These are phyloP conservation scores for Takifugu bimaculatus DNA, from an alignment of 2,113 vertebrate species.

Conservation along the genomic window DNA sequence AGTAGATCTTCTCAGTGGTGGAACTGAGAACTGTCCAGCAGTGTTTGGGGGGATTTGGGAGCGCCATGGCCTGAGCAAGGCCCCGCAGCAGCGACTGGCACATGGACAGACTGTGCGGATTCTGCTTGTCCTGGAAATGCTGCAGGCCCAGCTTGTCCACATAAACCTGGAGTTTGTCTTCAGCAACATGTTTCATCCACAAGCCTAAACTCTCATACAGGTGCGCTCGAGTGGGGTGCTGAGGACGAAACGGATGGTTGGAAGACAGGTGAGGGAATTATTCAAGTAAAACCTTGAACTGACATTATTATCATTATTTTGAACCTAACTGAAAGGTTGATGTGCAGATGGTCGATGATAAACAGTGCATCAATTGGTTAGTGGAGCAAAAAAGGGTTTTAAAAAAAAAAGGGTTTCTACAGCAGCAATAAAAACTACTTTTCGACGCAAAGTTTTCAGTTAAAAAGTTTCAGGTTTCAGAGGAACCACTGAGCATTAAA, in stretches of 20 bases:
- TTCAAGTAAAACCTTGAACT: neutral
- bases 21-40: slow-evolving; percentile 84
- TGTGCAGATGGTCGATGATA: too few species aligned
- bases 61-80: slow-evolving; percentile 82
- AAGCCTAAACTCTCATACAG: slow-evolving; percentile 75
- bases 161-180: slow-evolving; percentile 86
- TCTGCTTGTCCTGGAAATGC: slow-evolving; percentile 71
- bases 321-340: too few species aligned
- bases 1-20: slow-evolving; percentile 81
- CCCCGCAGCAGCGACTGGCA: slow-evolving; percentile 79
- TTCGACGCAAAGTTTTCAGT: too few species aligned
- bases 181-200: slow-evolving; percentile 91
- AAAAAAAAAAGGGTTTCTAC: too few species aligned
- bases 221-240: slow-evolving; percentile 78
- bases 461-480: too few species aligned
- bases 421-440: too few species aligned
- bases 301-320: neutral
- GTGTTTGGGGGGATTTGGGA: slow-evolving; percentile 79
- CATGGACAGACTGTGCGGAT: slow-evolving; percentile 49
- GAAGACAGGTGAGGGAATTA: neutral
- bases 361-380: too few species aligned
- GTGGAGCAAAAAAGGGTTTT: too few species aligned
- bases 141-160: slow-evolving; percentile 79
- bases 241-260: neutral
- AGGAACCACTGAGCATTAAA: too few species aligned